Evolutionary conservation across 2,888 invertebrate species (phyloP).

Genomic region (Cynaeus angustus): DNA sequence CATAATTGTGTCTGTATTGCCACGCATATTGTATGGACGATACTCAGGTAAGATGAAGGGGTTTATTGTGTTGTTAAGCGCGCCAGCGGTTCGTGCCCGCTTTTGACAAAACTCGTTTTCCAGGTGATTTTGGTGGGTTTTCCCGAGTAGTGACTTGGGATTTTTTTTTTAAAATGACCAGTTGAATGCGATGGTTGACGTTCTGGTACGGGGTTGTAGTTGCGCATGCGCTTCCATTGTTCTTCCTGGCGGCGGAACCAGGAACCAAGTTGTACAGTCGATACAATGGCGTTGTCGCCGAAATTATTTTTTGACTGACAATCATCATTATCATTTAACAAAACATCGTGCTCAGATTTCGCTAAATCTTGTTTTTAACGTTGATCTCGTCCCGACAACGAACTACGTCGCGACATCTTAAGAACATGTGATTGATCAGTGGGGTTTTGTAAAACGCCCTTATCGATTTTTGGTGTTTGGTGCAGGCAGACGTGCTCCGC

Average conservation of each 20-base stretch:
- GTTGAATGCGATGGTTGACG: constrained; percentile 41
- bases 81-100: neutral
- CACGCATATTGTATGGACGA: constrained; percentile 38
- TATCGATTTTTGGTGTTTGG: constrained; percentile 70
- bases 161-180: constrained; percentile 32
- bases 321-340: constrained; percentile 28
- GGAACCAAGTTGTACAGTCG: constrained; percentile 69
- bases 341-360: constrained; percentile 17
- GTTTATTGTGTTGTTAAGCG: too few relatives aligned
- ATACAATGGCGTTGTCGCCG: constrained; percentile 71
- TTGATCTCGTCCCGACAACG: constrained; percentile 11
- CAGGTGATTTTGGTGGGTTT: constrained; percentile 9
- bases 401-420: constrained; percentile 6
- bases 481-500: constrained; percentile 67
- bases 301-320: constrained; percentile 63
- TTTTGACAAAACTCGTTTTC: constrained; percentile 6
- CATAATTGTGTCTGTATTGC: constrained; percentile 42
- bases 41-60: constrained; percentile 23
- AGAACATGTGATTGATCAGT: constrained; percentile 33
- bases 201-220: constrained; percentile 19
- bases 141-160: constrained; percentile 5
- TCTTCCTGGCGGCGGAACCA: constrained; percentile 65
- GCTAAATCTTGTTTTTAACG: constrained; percentile 11
- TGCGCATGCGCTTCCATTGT: constrained; percentile 47
- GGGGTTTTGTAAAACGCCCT: constrained; percentile 66